Evolutionary conservation across 2,113 vertebrate genomes (phyloP), one percentile per base, ranked within the genome.

Genomic region (Miniopterus natalensis): DNA sequence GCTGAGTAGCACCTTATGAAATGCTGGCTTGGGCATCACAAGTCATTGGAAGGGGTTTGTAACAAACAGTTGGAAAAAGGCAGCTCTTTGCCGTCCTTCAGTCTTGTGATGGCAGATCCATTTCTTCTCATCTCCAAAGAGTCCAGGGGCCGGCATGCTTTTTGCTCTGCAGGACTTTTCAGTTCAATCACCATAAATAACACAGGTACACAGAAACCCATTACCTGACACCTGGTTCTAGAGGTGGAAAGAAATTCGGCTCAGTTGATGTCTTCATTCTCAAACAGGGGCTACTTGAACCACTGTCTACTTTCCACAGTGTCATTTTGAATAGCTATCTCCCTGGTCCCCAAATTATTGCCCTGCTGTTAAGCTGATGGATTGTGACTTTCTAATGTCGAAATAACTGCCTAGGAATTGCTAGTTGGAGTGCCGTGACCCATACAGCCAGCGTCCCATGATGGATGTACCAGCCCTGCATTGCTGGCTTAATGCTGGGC

Each of bases 291-390:
- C 89, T 83, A 40, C 85, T 96, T 51, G 83, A 97, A 96, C 84
- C 61, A n/a, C 40, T 23, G 51, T 92, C 86, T 89, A 18, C 70
- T 95, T 92, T 86, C 84, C 90, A 68, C 86, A 36, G 66, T 49
- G 81, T 96, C 91, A n/a, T 85, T 92, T 81, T 91, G 68, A 96
- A 93, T 84, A 86, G 81, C 94, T 74, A 63, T 86, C 59, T 89
- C 83, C 53, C 85, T 27, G 20, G 83, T 94, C 73, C 88, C 96
- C 15, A 91, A 93, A 97, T 94, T 94, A 97, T 96, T 93, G 47
- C 90, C 94, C 86, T 96, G 92, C 93, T 91, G 66, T 95, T 95
- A 97, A 96, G 73, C 65, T 98, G 97, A 97, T 97, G 79, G 92
- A 97, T 93, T 83, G 95, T 88, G 86, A 97, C 93, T 96, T 96